phyloP scores from a whole-genome alignment of 92 coral and sea anemone species.

The Porites rus region DNA sequence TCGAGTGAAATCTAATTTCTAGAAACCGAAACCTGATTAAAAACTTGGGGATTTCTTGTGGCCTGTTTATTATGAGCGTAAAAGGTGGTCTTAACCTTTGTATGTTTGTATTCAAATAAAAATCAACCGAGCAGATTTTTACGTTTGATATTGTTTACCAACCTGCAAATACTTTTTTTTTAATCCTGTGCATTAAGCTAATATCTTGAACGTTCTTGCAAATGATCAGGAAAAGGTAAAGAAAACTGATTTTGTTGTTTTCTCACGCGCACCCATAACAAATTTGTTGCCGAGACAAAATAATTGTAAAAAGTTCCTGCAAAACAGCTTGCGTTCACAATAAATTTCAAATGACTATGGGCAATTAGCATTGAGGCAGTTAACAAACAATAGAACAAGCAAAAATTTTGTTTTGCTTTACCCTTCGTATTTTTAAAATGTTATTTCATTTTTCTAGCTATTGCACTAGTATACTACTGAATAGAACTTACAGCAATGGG shows the following conservation, averaged over 20 bases:
- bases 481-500: constrained; percentile 36
- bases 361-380: too few relatives aligned
- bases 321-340: too few relatives aligned
- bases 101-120: neutral
- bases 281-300: neutral
- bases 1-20: neutral
- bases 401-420: too few relatives aligned
- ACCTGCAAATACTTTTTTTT: neutral
- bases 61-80: neutral
- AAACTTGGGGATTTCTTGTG: neutral
- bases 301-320: too few relatives aligned
- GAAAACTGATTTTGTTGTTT: neutral
- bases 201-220: neutral
- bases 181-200: too few relatives aligned
- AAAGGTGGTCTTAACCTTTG: neutral
- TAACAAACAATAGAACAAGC: neutral
- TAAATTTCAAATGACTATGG: too few relatives aligned
- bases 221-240: neutral
- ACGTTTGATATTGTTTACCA: neutral
- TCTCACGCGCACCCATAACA: neutral
- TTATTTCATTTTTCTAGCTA: too few relatives aligned
- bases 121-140: neutral
- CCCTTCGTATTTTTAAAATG: neutral
- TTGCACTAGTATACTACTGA: neutral
- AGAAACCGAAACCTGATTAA: neutral